phyloP scores from a whole-genome alignment of 2,113 vertebrate genomes.

The Sula dactylatra region DNA sequence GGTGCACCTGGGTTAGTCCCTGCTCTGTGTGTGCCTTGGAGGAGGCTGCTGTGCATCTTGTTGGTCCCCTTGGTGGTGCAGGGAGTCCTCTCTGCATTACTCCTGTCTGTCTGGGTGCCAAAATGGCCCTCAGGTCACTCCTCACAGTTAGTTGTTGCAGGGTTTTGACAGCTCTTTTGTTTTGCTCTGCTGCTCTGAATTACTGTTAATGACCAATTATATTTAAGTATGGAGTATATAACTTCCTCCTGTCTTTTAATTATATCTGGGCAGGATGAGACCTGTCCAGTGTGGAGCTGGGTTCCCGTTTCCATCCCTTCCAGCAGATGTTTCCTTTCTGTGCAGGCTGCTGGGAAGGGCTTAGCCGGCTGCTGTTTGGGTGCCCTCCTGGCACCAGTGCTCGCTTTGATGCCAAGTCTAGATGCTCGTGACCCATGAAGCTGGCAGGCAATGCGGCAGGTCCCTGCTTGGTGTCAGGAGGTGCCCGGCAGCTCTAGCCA shows the following conservation, averaged over 20 bases:
- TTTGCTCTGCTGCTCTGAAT: neutral
- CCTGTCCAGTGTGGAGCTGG: neutral
- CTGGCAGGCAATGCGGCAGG: rapidly evolving
- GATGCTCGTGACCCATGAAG: neutral
- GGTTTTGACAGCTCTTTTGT: neutral
- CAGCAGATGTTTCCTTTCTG: neutral
- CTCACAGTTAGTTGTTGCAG: neutral
- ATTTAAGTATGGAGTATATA: neutral
- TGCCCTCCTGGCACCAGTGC: neutral
- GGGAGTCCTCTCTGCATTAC: rapidly evolving
- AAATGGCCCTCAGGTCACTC: neutral
- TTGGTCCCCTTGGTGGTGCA: neutral
- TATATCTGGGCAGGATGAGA: neutral
- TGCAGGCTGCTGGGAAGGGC: neutral
- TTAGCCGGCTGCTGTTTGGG: rapidly evolving
- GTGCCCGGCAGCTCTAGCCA: rapidly evolving
- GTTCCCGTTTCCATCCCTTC: neutral
- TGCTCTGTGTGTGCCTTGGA: neutral
- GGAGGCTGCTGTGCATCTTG: neutral
- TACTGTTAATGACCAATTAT: neutral
- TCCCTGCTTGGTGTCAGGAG: neutral
- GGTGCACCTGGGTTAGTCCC: neutral
- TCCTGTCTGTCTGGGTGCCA: neutral
- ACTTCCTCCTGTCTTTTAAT: neutral
- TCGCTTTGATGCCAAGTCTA: neutral